Evolutionary conservation across 92 coral and sea anemone genomes (phyloP).

Genomic region (Plumapathes pennacea): DNA sequence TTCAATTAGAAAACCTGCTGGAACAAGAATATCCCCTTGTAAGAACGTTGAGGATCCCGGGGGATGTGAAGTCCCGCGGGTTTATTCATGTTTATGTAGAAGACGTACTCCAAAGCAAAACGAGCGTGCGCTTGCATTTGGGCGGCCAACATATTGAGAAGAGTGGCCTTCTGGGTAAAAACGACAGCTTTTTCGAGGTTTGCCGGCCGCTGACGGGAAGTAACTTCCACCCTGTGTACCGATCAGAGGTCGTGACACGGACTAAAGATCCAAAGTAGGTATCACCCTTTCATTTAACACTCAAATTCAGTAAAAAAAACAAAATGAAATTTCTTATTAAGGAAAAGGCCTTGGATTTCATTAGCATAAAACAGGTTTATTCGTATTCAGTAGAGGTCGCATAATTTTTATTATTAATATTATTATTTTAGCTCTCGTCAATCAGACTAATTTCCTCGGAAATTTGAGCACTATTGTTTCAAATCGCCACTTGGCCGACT

Average conservation of each 20-base stretch:
- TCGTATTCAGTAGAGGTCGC: no score
- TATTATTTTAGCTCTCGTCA: no score
- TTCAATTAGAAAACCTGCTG: slow-evolving; percentile 68
- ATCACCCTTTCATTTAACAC: no score
- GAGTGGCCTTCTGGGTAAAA: slow-evolving; percentile 83
- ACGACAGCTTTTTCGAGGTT: slow-evolving; percentile 86
- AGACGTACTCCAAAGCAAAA: slow-evolving; percentile 56
- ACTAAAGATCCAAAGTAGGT: slow-evolving; percentile 88
- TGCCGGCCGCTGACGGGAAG: slow-evolving; percentile 52
- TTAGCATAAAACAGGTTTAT: no score
- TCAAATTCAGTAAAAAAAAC: background rate
- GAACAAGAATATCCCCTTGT: slow-evolving; percentile 53
- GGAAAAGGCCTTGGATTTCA: no score
- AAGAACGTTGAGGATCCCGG: slow-evolving; percentile 81
- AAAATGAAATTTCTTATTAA: background rate
- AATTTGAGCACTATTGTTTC: no score
- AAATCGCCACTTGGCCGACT: no score
- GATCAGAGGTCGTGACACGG: slow-evolving; percentile 84
- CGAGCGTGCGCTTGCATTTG: slow-evolving; percentile 69
- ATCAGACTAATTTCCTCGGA: no score
- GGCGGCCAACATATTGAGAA: slow-evolving; percentile 72
- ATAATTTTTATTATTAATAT: no score
- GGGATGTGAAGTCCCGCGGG: slow-evolving; percentile 89
- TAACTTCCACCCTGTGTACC: slow-evolving; percentile 82
- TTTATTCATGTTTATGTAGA: slow-evolving; percentile 68